Evolutionary conservation across 92 coral and sea anemone species (phyloP), one percentile per base, ranked within the genome.

Genomic region (Diadumene lineata): DNA sequence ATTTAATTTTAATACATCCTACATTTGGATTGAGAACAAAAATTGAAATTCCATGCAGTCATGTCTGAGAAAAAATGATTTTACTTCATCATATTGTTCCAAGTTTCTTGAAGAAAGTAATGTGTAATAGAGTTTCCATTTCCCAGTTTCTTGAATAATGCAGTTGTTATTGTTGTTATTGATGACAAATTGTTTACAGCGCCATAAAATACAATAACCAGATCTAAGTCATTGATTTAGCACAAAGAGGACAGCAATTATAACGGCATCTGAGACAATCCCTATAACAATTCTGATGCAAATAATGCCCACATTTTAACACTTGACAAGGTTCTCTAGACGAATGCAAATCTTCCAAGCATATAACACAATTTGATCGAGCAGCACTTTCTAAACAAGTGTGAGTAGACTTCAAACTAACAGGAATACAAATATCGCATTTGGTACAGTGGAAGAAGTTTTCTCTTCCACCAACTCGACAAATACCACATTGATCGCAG

Each of bases 381-480:
- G 96, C 85, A 72, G 96, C 87, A 50, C 86, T 82, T 66, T 94
- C 98, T 43, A 94, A 69, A 65, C 98, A 92, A 24, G 66, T 92
- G 62, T 94, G 98, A 0, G 85, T 74, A 10, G 76, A 43, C 60
- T 81, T 78, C 50, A 86, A 72, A 66, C 82, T 75, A 62, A 81
- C 70, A 15, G 86, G 76, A 32, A 82, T 86, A 60, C 98, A 94
- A 75, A 94, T 94, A 60, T 82, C 98, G 80, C 98, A 94, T 38
- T 68, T 81, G 15, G 66, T 32, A 57, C 98, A 94, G 67, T 94
- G 98, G 53, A 83, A 81, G 65, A 46, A 94, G 43, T 94, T 94
- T 1, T 94, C 97, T 38, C 85, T 78, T 25, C 98, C 98, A 27
- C 98, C 98, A 46, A 81, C 83, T 71, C 98, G 82, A 58, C 98